These are phyloP conservation scores for Tachysurus vachellii DNA, from an alignment of 2,113 vertebrate genomes.

Conservation along the genomic window DNA sequence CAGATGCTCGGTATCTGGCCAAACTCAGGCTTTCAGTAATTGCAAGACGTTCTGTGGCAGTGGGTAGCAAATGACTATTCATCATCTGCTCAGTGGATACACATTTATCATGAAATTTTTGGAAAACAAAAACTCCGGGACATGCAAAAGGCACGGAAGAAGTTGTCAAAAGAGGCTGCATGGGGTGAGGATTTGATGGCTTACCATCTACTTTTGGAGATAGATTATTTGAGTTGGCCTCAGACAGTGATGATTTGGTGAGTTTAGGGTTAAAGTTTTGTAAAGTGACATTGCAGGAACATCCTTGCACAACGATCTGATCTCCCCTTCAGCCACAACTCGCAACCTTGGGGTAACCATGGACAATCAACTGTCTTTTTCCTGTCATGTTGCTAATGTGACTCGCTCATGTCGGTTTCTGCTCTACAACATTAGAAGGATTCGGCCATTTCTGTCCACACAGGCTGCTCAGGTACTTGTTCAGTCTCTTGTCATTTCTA, in stretches of 20 bases:
- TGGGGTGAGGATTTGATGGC: neutral
- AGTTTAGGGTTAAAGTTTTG: neutral
- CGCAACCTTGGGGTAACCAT: too few species aligned
- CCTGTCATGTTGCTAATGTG: too few species aligned
- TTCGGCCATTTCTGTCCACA: too few species aligned
- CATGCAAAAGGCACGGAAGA: neutral
- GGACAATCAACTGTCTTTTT: too few species aligned
- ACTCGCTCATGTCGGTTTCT: too few species aligned
- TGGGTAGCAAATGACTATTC: conserved; percentile 13
- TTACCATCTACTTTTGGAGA: neutral
- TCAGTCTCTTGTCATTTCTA: too few species aligned
- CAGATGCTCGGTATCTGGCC: conserved; percentile 27
- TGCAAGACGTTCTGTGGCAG: conserved; percentile 4
- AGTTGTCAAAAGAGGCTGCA: conserved; percentile 5
- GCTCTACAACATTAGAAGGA: too few species aligned
- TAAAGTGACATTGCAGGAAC: neutral
- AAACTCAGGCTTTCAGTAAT: neutral
- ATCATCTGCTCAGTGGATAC: neutral
- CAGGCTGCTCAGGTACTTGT: too few species aligned
- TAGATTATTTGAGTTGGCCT: neutral
- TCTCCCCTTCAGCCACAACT: too few species aligned
- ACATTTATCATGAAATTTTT: conserved; percentile 7
- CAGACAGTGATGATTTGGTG: neutral
- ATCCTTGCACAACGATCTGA: too few species aligned
- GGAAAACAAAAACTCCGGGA: neutral